Evolutionary conservation across 2,888 invertebrate genomes (phyloP).

Genomic region (Mamestra brassicae): DNA sequence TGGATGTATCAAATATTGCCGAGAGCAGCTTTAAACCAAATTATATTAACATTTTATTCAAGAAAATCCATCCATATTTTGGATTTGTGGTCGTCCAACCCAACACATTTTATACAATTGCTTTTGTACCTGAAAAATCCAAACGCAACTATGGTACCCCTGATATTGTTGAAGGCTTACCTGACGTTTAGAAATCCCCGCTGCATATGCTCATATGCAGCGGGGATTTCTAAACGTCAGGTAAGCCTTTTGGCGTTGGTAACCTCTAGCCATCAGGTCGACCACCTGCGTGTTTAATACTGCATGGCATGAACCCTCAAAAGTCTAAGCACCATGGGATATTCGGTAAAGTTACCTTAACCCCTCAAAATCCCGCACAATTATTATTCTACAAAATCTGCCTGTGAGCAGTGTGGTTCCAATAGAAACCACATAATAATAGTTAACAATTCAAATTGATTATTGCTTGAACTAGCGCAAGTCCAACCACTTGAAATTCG

Average conservation of each 20-base stretch:
- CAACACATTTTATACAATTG: neutral
- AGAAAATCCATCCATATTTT: too few relatives aligned
- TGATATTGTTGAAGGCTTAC: too few relatives aligned
- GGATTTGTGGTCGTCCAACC: neutral
- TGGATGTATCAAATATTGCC: constrained; percentile 54
- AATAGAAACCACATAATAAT: constrained; percentile 4
- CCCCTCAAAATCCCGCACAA: neutral
- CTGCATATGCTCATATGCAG: too few relatives aligned
- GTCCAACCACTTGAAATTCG: constrained; percentile 1
- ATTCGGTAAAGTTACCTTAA: too few relatives aligned
- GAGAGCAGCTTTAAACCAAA: neutral
- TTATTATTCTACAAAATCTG: neutral
- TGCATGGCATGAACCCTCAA: too few relatives aligned
- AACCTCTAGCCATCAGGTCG: too few relatives aligned
- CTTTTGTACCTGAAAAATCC: neutral
- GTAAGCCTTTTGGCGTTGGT: too few relatives aligned
- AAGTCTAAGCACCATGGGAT: too few relatives aligned
- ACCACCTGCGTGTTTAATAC: too few relatives aligned
- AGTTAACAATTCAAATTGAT: neutral
- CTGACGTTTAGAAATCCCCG: too few relatives aligned
- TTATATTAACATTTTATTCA: too few relatives aligned
- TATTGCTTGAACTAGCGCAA: neutral
- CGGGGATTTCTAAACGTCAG: too few relatives aligned
- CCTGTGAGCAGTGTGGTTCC: neutral
- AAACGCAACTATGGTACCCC: neutral